Percentiles rank a stretch among this genome's conserved stretches.
These are phyloP conservation scores for Nothoprocta pentlandii DNA, from an alignment of 2,113 vertebrate genomes.

Conservation along the genomic window DNA sequence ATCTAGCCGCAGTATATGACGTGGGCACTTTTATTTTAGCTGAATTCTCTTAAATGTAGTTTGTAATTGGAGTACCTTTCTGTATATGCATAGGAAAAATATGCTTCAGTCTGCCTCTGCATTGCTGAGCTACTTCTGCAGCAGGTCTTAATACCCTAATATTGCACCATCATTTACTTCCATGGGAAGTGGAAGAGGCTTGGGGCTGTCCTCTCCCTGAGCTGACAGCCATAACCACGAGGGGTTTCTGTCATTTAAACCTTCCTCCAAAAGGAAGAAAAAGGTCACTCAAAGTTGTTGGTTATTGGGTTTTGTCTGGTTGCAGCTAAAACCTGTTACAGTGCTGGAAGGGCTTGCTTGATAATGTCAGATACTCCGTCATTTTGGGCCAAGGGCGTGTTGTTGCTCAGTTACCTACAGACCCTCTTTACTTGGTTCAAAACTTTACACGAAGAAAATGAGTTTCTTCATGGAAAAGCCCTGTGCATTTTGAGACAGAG, in stretches of 20 bases:
- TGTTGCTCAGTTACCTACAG: not conserved
- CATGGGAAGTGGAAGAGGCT: not conserved
- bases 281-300: not conserved
- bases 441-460: not conserved
- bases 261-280: not conserved
- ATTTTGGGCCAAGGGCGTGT: not conserved
- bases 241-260: not conserved
- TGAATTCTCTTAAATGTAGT: constrained; percentile 54
- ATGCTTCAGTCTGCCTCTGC: not conserved
- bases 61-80: constrained; percentile 42
- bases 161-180: not conserved
- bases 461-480: not conserved
- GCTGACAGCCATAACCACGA: not conserved
- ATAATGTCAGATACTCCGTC: not conserved
- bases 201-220: not conserved
- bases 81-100: not conserved
- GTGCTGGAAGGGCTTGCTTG: not conserved
- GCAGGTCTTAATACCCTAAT: fast-evolving
- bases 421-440: not conserved
- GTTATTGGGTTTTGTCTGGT: not conserved
- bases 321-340: not conserved
- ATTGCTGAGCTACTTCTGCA: not conserved
- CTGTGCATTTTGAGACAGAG: not conserved
- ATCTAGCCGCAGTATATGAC: constrained; percentile 56
- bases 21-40: constrained; percentile 67